Evolutionary conservation across 1,140 invertebrate species (phyloP), one percentile per base, ranked within the genome.

Genomic region (Drosophila ficusphila): DNA sequence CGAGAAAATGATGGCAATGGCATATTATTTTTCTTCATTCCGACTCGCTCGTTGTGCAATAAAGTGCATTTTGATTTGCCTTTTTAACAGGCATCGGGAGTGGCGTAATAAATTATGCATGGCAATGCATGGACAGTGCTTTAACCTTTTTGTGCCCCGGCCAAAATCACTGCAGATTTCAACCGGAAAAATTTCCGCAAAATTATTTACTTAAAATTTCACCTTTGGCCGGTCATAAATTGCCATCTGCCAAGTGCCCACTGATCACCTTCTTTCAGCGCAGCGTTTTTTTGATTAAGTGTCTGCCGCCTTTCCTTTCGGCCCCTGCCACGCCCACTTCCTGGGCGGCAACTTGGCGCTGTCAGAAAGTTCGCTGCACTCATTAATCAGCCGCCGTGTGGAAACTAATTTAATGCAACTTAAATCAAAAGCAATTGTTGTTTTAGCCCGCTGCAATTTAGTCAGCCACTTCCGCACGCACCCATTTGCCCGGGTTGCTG

Each of bases 31-130:
- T 54, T 76, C 60, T 79, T 49, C 64, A 69, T 57, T 79, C 27
- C 52, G 31, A 53, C 56, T 36, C 38, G 27, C 53, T 38, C 65
- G 48, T 68, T 73, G 62, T 51, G 56, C 79, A 68, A 73, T 74
- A 64, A 51, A 82, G 48, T 78, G 71, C 61, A 79, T 86, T 85
- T 75, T 79, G 79, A 86, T 85, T 85, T 62, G 58, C 74, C 69
- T 70, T 69, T 79, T 69, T 79, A 85, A 82, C 72, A 34, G 62
- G 33, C 52, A 42, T 49, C 51, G 38, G 25, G 27, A 41, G 33
- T 52, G 57, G 53, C 58, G 38, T 36, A 71, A 70, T 79, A 57
- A 75, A 71, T 75, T 62, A 85, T 79, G 60, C 60, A 79, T 78
- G 42, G 64, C 44, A 44, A 44, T 83, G 70, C 58, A 53, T 47